Conservation (phyloP, 2,888 invertebrate species). For the Idaea aversata region DNA sequence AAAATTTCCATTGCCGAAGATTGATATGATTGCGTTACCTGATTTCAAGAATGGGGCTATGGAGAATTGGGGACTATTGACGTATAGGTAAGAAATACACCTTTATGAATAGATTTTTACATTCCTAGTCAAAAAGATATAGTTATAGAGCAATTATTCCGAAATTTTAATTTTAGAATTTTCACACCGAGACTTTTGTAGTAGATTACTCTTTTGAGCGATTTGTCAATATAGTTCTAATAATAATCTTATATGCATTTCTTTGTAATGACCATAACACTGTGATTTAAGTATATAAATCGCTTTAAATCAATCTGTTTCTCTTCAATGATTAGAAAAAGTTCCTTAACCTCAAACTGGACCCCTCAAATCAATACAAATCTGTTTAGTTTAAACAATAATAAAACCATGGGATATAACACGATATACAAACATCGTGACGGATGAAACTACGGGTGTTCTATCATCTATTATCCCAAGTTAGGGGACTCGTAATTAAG, state of each 20-base stretch:
- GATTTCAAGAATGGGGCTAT: slow-evolving; percentile 94
- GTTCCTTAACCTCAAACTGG: background rate
- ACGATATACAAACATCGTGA: slow-evolving; percentile 26
- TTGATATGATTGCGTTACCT: slow-evolving; percentile 96
- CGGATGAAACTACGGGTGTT: slow-evolving; percentile 32
- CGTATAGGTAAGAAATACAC: slow-evolving; percentile 79
- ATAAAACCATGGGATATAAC: background rate
- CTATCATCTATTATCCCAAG: slow-evolving; percentile 36
- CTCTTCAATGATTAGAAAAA: background rate
- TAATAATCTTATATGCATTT: too few species aligned
- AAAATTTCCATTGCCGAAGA: slow-evolving; percentile 88
- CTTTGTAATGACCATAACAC: too few species aligned
- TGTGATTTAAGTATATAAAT: too few species aligned
- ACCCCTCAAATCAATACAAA: background rate
- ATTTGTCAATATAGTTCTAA: too few species aligned
- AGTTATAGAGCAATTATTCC: too few species aligned
- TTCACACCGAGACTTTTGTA: background rate
- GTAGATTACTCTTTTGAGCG: too few species aligned
- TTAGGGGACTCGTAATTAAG: slow-evolving; percentile 20
- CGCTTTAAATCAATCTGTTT: too few species aligned
- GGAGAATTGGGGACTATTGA: slow-evolving; percentile 93
- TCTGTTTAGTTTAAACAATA: background rate
- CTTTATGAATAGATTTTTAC: background rate
- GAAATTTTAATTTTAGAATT: background rate
- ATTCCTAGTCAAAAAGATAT: background rate